Conservation (phyloP, 2,888 invertebrate species). For the Brachycybe producta region DNA sequence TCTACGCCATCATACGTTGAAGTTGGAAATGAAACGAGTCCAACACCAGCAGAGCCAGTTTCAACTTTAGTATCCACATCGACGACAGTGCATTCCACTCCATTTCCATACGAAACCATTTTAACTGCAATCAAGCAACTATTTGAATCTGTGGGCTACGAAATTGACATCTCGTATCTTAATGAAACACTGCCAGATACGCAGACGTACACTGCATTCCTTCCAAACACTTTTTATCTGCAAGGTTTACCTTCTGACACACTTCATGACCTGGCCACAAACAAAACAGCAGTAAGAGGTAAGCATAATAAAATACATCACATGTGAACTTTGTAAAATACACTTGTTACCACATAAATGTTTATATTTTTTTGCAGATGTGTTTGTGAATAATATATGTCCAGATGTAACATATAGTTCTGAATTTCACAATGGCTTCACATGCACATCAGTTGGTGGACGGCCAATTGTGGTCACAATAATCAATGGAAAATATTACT, state of each 20-base stretch:
- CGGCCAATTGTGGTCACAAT: neutral
- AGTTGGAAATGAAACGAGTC: neutral
- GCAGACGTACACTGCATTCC: slow-evolving; percentile 3
- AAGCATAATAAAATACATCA: neutral
- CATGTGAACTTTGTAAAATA: neutral
- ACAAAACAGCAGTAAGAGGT: slow-evolving; percentile 8
- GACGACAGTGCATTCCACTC: too few species aligned
- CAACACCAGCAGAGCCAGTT: neutral
- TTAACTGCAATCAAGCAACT: neutral
- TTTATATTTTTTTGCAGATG: neutral
- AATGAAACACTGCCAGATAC: too few species aligned
- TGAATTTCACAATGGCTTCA: slow-evolving; percentile 7
- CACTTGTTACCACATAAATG: neutral
- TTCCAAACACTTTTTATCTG: neutral
- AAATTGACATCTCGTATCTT: slow-evolving; percentile 4
- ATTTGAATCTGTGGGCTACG: neutral
- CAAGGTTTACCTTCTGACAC: neutral
- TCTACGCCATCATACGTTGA: too few species aligned
- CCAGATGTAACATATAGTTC: neutral
- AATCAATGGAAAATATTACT: slow-evolving; percentile 2
- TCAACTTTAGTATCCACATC: neutral
- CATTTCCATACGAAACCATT: neutral
- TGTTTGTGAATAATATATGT: slow-evolving; percentile 7
- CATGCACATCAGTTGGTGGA: slow-evolving; percentile 8
- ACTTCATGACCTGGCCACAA: neutral